phyloP scores from a whole-genome alignment of 2,797 vertebrate genomes.

The Sebastolobus altivelis region DNA sequence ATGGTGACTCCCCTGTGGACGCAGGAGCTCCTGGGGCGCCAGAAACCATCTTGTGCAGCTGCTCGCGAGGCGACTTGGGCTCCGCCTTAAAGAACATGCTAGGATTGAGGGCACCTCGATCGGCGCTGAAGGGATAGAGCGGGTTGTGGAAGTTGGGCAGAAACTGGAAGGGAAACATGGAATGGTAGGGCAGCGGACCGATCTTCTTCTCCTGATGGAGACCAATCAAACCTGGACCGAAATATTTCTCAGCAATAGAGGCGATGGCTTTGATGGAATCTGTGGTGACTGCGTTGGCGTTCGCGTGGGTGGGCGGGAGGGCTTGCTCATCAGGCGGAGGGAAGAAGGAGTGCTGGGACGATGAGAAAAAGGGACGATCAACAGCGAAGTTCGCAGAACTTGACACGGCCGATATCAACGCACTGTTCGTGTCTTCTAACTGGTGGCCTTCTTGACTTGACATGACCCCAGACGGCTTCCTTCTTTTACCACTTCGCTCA shows the following conservation, averaged over 20 bases:
- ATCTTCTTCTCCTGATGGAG: slow-evolving; percentile 98
- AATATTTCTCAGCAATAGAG: slow-evolving; percentile 99
- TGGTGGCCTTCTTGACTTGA: slow-evolving; percentile 84
- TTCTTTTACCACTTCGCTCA: slow-evolving; percentile 83
- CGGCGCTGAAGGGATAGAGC: slow-evolving; percentile 90
- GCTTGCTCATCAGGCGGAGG: slow-evolving; percentile 96
- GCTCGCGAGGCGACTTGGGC: slow-evolving; percentile 92
- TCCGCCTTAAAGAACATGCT: slow-evolving; percentile 96
- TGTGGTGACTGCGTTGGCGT: slow-evolving; percentile 87
- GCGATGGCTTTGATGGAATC: slow-evolving; percentile 99
- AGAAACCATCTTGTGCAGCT: slow-evolving; percentile 87
- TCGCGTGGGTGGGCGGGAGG: slow-evolving; percentile 83
- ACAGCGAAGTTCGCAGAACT: slow-evolving; percentile 83
- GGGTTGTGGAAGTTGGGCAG: slow-evolving; percentile 96
- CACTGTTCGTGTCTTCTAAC: slow-evolving; percentile 85
- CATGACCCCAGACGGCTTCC: slow-evolving; percentile 79
- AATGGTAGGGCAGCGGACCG: slow-evolving; percentile 94
- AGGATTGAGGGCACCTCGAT: slow-evolving; percentile 90
- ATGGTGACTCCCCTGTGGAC: slow-evolving; percentile 91
- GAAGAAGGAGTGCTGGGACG: slow-evolving; percentile 93
- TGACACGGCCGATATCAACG: slow-evolving; percentile 82
- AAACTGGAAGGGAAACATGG: slow-evolving; percentile 98
- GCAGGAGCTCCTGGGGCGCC: slow-evolving; percentile 84
- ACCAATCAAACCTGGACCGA: slow-evolving; percentile 96
- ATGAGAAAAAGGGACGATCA: slow-evolving; percentile 89